These are phyloP conservation scores for Procavia capensis DNA, from an alignment of 2,113 vertebrate genomes.

Conservation along the genomic window DNA sequence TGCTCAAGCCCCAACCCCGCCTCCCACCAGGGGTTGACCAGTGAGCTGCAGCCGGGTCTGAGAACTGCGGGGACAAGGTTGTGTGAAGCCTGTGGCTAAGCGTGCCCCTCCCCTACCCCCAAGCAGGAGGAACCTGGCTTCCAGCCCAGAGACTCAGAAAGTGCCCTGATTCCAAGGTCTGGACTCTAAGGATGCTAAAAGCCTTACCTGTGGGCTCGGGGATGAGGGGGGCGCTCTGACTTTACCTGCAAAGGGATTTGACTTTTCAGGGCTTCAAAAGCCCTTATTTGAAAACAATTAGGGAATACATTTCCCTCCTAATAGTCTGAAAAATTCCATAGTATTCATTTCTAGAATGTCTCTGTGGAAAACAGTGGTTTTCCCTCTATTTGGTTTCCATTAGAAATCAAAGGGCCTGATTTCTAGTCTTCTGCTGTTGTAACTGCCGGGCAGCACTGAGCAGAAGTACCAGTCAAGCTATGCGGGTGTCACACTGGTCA, in stretches of 20 bases:
- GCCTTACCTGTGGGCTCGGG: not conserved
- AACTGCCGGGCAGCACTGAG: not conserved
- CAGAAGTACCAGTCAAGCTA: not conserved
- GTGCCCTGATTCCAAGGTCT: not conserved
- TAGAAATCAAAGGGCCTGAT: not conserved
- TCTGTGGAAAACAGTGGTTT: not conserved
- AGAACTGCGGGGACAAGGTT: not conserved
- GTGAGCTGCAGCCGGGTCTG: not conserved
- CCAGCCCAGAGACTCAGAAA: not conserved
- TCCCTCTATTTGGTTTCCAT: too few relatives aligned
- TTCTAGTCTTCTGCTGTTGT: not conserved
- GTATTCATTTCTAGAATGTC: not conserved
- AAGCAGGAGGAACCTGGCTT: too few relatives aligned
- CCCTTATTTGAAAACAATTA: not conserved
- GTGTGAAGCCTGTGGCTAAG: not conserved
- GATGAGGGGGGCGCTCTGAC: not conserved
- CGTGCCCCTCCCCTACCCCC: too few relatives aligned
- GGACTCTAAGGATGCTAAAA: not conserved
- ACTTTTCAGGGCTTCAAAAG: not conserved
- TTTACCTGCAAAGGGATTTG: not conserved
- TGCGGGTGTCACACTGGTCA: not conserved
- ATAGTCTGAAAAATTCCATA: slow-evolving; percentile 13
- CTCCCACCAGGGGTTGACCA: too few relatives aligned
- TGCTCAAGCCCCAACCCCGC: not conserved
- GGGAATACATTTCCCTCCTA: not conserved